Percentiles rank a stretch among this genome's conserved stretches.
Evolutionary conservation across 2,888 invertebrate genomes (phyloP).

Genomic region (Ormyrus pomaceus): DNA sequence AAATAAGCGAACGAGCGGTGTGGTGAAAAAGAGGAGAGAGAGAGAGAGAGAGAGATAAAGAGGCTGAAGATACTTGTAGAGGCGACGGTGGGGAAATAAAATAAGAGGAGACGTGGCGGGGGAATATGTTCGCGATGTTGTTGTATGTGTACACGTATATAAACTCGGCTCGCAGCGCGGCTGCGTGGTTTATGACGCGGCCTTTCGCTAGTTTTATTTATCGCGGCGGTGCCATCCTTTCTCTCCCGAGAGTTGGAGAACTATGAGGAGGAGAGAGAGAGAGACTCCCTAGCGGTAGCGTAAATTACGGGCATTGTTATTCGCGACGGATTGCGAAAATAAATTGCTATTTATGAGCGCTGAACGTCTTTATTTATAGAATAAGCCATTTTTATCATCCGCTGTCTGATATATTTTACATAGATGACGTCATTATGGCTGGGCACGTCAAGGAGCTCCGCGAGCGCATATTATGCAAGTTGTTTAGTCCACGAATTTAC

Average conservation of each 20-base stretch:
- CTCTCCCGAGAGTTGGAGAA: background rate
- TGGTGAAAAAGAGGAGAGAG: too few relatives aligned
- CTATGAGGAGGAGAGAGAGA: background rate
- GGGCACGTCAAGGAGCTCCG: background rate
- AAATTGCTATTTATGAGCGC: slow-evolving; percentile 21
- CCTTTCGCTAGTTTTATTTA: slow-evolving; percentile 29
- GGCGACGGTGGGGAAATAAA: background rate
- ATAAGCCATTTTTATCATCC: background rate
- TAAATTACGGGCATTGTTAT: slow-evolving; percentile 31
- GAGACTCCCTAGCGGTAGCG: background rate
- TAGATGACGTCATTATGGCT: slow-evolving; percentile 19
- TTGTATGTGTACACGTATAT: background rate
- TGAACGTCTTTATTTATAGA: slow-evolving; percentile 35
- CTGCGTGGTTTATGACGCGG: slow-evolving; percentile 21
- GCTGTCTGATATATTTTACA: background rate
- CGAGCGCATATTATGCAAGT: slow-evolving; percentile 20
- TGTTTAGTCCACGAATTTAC: background rate
- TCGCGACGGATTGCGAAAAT: slow-evolving; percentile 36
- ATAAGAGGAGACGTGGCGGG: background rate
- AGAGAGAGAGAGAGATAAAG: background rate
- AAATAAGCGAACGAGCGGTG: background rate
- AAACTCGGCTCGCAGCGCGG: background rate
- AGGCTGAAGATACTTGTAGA: background rate
- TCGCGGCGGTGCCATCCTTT: slow-evolving; percentile 11
- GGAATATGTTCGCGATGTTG: background rate